phyloP scores from a whole-genome alignment of 2,113 vertebrate species.

The Nansenia antarctica region DNA sequence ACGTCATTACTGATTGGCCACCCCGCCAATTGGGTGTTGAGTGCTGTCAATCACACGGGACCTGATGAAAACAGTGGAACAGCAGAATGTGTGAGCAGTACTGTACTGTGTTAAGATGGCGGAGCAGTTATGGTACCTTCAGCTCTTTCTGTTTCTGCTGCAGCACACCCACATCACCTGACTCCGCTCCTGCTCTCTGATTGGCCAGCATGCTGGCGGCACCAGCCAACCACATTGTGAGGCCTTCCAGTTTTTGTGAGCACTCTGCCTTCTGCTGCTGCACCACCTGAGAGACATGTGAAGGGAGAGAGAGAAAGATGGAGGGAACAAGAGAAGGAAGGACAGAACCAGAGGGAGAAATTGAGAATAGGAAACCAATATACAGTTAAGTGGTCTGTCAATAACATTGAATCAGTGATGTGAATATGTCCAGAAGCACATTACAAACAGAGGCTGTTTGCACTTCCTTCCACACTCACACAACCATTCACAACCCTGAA shows the following conservation, averaged over 20 bases:
- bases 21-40: too few species aligned
- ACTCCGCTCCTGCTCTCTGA: constrained; percentile 69
- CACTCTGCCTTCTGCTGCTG: constrained; percentile 90
- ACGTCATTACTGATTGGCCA: too few species aligned
- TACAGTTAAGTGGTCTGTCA: not conserved
- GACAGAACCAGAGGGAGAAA: constrained; percentile 8
- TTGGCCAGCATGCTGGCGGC: constrained; percentile 75
- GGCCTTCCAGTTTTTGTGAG: constrained; percentile 84
- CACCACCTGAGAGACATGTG: constrained; percentile 74
- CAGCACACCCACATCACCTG: constrained; percentile 75
- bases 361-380: not conserved
- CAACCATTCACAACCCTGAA: constrained; percentile 10
- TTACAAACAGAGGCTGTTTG: not conserved
- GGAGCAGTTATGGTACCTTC: constrained; percentile 75
- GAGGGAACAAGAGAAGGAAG: constrained; percentile 2
- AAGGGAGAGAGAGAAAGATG: not conserved
- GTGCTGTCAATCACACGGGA: too few species aligned
- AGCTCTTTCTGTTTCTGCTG: constrained; percentile 84
- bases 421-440: not conserved
- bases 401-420: not conserved
- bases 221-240: constrained; percentile 82
- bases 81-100: too few species aligned
- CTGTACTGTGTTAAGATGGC: too few species aligned
- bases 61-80: too few species aligned
- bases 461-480: not conserved